Conservation (phyloP, 30 jellyfish, hydroid and myxozoan genomes). For the Haliclystus octoradiatus region DNA sequence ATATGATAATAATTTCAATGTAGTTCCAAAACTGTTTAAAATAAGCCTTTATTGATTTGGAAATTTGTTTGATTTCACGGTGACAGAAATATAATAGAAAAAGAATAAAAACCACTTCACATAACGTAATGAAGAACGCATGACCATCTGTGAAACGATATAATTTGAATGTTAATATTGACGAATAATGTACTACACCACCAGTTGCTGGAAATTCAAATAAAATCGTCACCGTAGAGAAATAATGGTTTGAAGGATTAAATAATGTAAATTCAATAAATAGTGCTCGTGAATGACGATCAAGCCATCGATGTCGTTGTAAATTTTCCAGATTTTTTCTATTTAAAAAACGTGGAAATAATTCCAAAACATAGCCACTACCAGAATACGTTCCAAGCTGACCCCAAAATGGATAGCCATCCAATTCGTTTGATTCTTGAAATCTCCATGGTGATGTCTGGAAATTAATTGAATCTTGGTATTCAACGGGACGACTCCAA, state of each 20-base stretch:
- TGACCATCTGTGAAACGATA: slow-evolving; percentile 75
- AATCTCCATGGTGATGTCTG: slow-evolving; percentile 72
- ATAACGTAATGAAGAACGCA: slow-evolving; percentile 54
- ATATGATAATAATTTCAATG: slow-evolving; percentile 47
- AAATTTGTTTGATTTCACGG: slow-evolving; percentile 54
- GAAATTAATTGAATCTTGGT: slow-evolving; percentile 35
- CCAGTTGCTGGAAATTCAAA: slow-evolving; percentile 95
- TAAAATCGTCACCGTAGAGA: slow-evolving; percentile 60
- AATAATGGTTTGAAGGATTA: slow-evolving; percentile 72
- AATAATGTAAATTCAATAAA: slow-evolving; percentile 76
- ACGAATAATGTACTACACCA: slow-evolving; percentile 67
- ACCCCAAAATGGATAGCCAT: slow-evolving; percentile 92
- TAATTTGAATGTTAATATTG: slow-evolving; percentile 74
- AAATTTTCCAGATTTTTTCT: slow-evolving; percentile 22
- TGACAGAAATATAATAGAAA: slow-evolving; percentile 47
- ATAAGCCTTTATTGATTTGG: slow-evolving; percentile 37
- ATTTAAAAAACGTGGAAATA: slow-evolving; percentile 83
- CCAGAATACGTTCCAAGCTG: slow-evolving; percentile 69
- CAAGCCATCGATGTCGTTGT: slow-evolving; percentile 64
- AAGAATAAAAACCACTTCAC: slow-evolving; percentile 68
- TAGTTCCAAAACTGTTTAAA: slow-evolving; percentile 87
- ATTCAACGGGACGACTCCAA: slow-evolving; percentile 43
- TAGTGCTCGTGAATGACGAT: slow-evolving; percentile 88
- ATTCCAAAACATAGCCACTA: slow-evolving; percentile 21
- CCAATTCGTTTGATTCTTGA: slow-evolving; percentile 75